These are phyloP conservation scores for Silurus meridionalis DNA, from an alignment of 2,113 vertebrate genomes.

Conservation along the genomic window DNA sequence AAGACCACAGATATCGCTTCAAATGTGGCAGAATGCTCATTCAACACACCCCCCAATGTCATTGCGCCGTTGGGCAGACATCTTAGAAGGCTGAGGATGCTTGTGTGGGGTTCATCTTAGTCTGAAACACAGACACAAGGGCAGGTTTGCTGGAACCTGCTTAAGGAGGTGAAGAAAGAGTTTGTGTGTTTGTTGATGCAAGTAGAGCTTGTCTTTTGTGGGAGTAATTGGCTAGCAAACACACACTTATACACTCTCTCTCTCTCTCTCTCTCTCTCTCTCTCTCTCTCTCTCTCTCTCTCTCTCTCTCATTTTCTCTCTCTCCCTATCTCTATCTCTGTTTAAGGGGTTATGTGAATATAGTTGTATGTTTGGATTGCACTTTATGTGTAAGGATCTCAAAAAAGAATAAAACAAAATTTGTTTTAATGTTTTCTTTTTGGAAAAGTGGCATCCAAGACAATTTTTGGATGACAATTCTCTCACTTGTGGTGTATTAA, in stretches of 20 bases:
- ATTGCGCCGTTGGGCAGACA: constrained; percentile 58
- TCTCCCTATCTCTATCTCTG: not conserved
- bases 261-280: too few species aligned
- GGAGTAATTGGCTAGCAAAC: constrained; percentile 53
- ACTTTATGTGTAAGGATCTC: constrained; percentile 40
- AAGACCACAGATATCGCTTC: constrained; percentile 49
- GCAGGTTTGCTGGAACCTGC: constrained; percentile 48
- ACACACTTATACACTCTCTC: constrained; percentile 37
- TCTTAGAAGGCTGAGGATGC: constrained; percentile 51
- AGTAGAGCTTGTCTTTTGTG: constrained; percentile 54
- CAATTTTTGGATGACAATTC: constrained; percentile 13
- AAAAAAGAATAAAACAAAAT: constrained; percentile 20
- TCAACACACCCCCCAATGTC: constrained; percentile 57
- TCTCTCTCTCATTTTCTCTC: not conserved
- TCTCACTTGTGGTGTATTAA: not conserved
- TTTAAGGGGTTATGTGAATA: constrained; percentile 21
- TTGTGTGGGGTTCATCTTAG: constrained; percentile 11
- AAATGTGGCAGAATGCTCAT: constrained; percentile 53
- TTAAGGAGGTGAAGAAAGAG: constrained; percentile 37
- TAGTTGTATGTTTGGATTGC: constrained; percentile 43
- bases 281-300: not conserved
- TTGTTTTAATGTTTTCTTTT: constrained; percentile 5
- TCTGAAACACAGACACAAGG: constrained; percentile 32
- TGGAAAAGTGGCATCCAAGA: constrained; percentile 24
- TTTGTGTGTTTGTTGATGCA: constrained; percentile 54